phyloP scores from a whole-genome alignment of 2,888 invertebrate species.

The Exephanes ischioxanthus region DNA sequence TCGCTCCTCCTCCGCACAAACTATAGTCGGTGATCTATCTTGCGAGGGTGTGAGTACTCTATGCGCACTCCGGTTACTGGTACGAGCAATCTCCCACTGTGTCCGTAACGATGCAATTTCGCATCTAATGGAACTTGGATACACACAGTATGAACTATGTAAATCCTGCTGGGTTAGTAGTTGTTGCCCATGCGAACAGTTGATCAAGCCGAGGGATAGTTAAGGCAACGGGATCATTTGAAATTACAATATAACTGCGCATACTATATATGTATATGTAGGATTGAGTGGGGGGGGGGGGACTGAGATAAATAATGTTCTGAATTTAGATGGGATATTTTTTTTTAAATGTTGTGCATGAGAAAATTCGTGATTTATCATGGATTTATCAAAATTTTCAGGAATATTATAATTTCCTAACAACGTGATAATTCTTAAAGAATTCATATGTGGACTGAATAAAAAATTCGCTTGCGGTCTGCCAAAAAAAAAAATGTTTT shows the following conservation, averaged over 20 bases:
- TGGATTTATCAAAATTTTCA: too few relatives aligned
- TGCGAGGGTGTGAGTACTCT: not conserved
- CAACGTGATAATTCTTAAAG: too few relatives aligned
- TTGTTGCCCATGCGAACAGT: slow-evolving; percentile 33
- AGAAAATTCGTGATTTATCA: too few relatives aligned
- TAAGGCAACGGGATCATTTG: slow-evolving; percentile 58
- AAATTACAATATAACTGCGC: slow-evolving; percentile 57
- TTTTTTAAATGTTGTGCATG: too few relatives aligned
- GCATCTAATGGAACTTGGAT: slow-evolving; percentile 36
- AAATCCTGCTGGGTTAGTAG: not conserved
- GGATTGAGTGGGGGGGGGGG: too few relatives aligned
- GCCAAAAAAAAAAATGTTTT: too few relatives aligned
- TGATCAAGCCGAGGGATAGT: slow-evolving; percentile 42
- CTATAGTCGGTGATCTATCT: not conserved
- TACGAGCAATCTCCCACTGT: slow-evolving; percentile 8
- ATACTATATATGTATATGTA: not conserved
- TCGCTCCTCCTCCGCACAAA: not conserved
- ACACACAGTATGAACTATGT: slow-evolving; percentile 12
- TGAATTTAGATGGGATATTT: too few relatives aligned
- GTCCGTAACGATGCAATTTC: slow-evolving; percentile 61
- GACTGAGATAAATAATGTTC: too few relatives aligned
- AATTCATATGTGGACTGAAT: too few relatives aligned
- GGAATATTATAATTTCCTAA: not conserved
- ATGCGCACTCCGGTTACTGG: slow-evolving; percentile 27
- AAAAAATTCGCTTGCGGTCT: too few relatives aligned